Evolutionary conservation across 2,888 invertebrate genomes (phyloP), one percentile per base, ranked within the genome.

Genomic region (Ennomos quercinarius): DNA sequence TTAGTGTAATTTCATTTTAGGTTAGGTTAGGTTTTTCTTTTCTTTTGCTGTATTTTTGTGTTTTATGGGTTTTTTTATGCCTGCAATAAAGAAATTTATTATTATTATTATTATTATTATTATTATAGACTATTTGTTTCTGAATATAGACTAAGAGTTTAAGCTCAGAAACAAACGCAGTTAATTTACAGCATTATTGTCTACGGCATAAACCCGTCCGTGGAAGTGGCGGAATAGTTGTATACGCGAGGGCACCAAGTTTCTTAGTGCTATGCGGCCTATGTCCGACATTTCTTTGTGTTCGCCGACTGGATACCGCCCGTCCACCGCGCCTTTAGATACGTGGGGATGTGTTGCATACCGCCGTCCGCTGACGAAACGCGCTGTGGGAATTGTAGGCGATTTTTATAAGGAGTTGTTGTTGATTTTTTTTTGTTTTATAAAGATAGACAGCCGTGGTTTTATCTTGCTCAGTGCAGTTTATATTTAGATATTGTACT

Each of bases 231-330:
- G 80, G 87, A 85, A 90, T 89, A 86, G 89, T 81, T 85, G 88
- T 87, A 85, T 83, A 69, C 78, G 78, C 80, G 76, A 81, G 71
- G 74, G 78, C 80, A 83, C 81, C 80, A 74, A 76, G 82, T 83
- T 78, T 84, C 86, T 77, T 66, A 67, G 81, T 79, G 88, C 79
- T 88, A 92, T 92, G 82, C 86, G 66, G 76, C 72, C 76, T 84
- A 91, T 89, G 86, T 72, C 71, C 71, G 84, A 73, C 72, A 86
- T 83, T 79, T 80, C 89, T 92, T 92, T 92, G 89, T 83, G 76
- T 60, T 69, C 67, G 82, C 91, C 91, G 90, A 70, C 64, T 67
- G 63, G 46, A 65, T 64, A 66, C 68, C 53, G 46, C 40, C n/a
- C 41, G 38, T 37, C 49, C 51, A 13, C 35, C 45, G 44, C 39